Evolutionary conservation across 2,888 invertebrate genomes (phyloP).

Genomic region (Chesias legatella): DNA sequence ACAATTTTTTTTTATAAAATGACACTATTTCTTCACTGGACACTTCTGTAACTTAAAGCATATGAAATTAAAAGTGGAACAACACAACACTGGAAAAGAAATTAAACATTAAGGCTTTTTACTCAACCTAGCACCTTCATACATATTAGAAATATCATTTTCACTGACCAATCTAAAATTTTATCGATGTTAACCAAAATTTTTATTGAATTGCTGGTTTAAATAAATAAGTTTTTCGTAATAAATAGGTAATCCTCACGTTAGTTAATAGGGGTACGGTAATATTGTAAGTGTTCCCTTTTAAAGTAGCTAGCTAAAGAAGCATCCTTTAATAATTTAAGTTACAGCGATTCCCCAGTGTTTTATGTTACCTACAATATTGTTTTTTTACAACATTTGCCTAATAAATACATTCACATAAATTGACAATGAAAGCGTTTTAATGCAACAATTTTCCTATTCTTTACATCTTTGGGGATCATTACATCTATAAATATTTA

Average conservation of each 20-base stretch:
- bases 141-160: too few species aligned
- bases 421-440: conserved; percentile 60
- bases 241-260: too few species aligned
- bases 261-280: too few species aligned
- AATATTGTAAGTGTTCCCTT: too few species aligned
- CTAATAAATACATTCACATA: conserved; percentile 45
- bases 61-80: conserved; percentile 10
- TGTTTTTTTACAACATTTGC: conserved; percentile 43
- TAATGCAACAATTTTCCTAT: conserved; percentile 33
- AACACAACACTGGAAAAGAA: too few species aligned
- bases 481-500: conserved; percentile 55
- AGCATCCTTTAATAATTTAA: too few species aligned
- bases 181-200: too few species aligned
- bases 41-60: conserved; percentile 24
- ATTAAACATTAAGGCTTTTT: too few species aligned
- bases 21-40: conserved; percentile 44
- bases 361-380: conserved; percentile 23
- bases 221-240: too few species aligned
- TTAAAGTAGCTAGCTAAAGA: conserved; percentile 3
- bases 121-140: too few species aligned
- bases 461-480: conserved; percentile 42
- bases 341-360: conserved; percentile 24
- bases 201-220: too few species aligned
- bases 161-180: too few species aligned
- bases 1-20: conserved; percentile 51